phyloP scores from a whole-genome alignment of 2,113 vertebrate species.

The Chinchilla lanigera region DNA sequence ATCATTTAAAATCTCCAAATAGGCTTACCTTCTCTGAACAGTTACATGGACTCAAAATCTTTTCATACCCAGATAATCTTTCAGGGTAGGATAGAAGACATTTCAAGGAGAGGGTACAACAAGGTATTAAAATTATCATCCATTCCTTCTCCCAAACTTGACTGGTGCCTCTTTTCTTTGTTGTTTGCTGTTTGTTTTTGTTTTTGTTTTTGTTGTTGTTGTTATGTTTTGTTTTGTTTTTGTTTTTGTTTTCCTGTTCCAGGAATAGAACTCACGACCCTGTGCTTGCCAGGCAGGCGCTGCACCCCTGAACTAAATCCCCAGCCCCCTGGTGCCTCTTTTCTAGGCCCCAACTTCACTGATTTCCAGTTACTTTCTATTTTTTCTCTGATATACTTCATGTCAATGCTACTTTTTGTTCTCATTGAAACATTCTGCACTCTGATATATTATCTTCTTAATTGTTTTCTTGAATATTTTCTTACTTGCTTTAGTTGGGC shows the following conservation, averaged over 20 bases:
- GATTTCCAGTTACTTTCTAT: background rate
- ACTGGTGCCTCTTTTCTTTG: background rate
- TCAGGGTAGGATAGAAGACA: background rate
- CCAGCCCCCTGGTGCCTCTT: too few species aligned
- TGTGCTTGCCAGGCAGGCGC: too few species aligned
- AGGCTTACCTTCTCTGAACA: slow-evolving; percentile 20
- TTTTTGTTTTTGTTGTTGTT: too few species aligned
- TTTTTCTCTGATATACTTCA: background rate
- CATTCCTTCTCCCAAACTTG: background rate
- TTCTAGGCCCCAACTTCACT: background rate
- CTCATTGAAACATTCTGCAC: background rate
- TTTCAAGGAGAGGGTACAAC: background rate
- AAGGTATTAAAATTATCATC: background rate
- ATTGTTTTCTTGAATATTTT: background rate
- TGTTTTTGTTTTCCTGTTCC: too few species aligned
- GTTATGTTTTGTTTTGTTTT: too few species aligned
- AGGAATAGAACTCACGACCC: too few species aligned
- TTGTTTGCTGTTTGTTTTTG: too few species aligned
- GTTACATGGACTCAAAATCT: background rate
- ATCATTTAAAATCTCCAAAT: background rate
- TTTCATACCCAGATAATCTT: background rate
- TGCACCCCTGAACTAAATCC: too few species aligned
- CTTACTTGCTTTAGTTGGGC: background rate
- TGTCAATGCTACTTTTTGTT: background rate
- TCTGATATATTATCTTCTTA: background rate